Percentiles rank a stretch among this genome's conserved stretches.
These are phyloP conservation scores for Ectropis crepuscularia DNA, from an alignment of 2,888 invertebrate species.

Conservation along the genomic window DNA sequence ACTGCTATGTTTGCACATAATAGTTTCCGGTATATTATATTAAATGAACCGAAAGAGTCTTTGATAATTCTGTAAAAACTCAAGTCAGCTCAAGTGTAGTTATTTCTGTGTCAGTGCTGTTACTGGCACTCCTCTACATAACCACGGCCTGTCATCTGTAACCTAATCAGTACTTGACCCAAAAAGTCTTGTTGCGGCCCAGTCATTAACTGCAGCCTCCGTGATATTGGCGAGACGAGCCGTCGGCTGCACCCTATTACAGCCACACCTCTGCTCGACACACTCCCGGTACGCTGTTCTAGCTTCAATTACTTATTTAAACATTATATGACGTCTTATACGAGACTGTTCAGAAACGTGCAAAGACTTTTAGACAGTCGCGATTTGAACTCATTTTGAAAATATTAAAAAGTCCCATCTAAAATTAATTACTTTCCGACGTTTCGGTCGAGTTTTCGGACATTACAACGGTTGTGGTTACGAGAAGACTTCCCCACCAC, in stretches of 20 bases:
- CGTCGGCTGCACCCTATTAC: slow-evolving; percentile 9
- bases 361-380: too few species aligned
- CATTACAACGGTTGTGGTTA: too few species aligned
- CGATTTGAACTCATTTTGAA: too few species aligned
- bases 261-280: slow-evolving; percentile 6
- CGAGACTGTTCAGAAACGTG: not conserved
- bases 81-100: not conserved
- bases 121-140: slow-evolving; percentile 18
- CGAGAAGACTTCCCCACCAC: too few species aligned
- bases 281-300: not conserved
- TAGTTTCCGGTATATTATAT: too few species aligned
- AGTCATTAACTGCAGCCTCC: slow-evolving; percentile 24
- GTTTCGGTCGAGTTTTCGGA: too few species aligned
- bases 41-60: too few species aligned
- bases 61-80: too few species aligned
- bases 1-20: too few species aligned
- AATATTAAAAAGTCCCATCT: too few species aligned
- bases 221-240: slow-evolving; percentile 5
- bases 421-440: too few species aligned
- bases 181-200: slow-evolving; percentile 5
- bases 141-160: not conserved
- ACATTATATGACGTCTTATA: not conserved
- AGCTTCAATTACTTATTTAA: not conserved
- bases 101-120: slow-evolving; percentile 28
- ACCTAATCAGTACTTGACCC: slow-evolving; percentile 19